These are phyloP conservation scores for Caerostris darwini DNA, from an alignment of 1,140 invertebrate genomes.

Conservation along the genomic window DNA sequence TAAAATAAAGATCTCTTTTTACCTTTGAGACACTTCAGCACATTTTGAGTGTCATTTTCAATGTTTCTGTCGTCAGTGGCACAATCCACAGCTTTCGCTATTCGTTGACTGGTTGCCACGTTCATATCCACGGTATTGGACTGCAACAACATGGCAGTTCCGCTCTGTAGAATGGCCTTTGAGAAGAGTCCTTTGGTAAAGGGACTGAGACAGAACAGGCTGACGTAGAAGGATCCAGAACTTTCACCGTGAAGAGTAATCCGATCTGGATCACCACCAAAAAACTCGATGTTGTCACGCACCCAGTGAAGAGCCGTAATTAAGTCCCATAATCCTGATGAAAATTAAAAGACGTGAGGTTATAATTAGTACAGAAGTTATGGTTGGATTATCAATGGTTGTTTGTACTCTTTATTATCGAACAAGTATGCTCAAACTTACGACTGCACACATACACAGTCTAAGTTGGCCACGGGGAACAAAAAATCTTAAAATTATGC, in stretches of 20 bases:
- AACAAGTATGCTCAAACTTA: no score
- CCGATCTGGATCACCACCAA: neutral
- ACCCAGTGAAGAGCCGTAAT: neutral
- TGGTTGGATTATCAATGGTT: no score
- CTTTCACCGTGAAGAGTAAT: neutral
- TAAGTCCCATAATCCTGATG: neutral
- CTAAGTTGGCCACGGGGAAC: no score
- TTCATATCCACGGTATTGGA: neutral
- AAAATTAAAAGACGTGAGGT: neutral
- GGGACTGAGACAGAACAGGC: neutral
- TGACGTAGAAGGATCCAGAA: neutral
- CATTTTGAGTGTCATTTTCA: neutral
- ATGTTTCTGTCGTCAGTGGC: neutral
- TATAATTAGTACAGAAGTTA: no score
- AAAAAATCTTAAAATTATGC: no score
- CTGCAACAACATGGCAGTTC: neutral
- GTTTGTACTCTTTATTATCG: no score
- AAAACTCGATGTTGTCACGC: neutral
- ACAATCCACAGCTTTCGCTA: neutral
- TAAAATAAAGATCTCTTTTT: neutral
- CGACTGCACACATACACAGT: no score
- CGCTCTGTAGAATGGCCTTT: neutral
- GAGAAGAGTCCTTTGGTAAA: neutral
- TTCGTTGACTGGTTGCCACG: neutral
- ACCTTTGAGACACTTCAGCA: neutral